Conservation (phyloP, 2,113 vertebrate species). For the Genyomyrus donnyi region DNA sequence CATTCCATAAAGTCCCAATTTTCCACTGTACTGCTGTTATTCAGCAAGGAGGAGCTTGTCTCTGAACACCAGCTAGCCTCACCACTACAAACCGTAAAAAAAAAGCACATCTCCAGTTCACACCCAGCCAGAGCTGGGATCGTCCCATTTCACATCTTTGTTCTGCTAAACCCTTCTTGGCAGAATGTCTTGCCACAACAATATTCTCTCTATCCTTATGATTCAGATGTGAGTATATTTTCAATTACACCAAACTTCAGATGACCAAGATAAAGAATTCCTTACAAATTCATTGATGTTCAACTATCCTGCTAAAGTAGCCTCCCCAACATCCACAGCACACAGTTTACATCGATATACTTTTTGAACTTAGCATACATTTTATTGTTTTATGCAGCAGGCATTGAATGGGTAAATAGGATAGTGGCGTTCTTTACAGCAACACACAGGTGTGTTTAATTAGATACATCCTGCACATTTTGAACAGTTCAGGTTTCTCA, state of each 20-base stretch:
- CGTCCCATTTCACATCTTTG: constrained; percentile 64
- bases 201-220: not conserved
- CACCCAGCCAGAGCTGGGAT: constrained; percentile 39
- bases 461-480: not conserved
- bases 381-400: not conserved
- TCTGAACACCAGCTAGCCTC: constrained; percentile 36
- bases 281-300: not conserved
- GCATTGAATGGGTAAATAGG: not conserved
- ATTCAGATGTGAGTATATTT: not conserved
- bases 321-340: not conserved
- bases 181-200: not conserved
- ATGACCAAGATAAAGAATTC: not conserved
- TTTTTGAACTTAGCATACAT: not conserved
- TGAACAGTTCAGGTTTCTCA: not conserved
- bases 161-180: constrained; percentile 51
- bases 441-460: not conserved
- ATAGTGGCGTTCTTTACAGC: not conserved
- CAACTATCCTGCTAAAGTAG: not conserved
- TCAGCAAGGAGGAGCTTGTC: constrained; percentile 38
- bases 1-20: constrained; percentile 60
- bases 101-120: constrained; percentile 38
- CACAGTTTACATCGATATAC: not conserved
- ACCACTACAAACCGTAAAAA: constrained; percentile 49
- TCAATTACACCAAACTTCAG: not conserved
- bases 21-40: constrained; percentile 32